Evolutionary conservation across 2,888 invertebrate genomes (phyloP).

Genomic region (Belgica antarctica): DNA sequence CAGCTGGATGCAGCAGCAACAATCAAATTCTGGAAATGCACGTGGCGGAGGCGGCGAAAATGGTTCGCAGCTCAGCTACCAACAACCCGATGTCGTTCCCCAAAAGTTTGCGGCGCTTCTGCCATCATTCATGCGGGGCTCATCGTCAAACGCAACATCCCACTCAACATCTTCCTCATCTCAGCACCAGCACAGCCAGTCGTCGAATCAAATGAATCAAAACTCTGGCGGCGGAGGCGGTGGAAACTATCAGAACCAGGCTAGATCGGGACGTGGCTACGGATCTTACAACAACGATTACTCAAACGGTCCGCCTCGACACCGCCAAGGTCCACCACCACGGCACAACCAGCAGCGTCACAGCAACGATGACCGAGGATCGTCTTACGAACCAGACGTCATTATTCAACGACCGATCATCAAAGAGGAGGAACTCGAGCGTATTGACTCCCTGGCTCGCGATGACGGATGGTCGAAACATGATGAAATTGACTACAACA

Average conservation of each 20-base stretch:
- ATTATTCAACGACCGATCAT: constrained; percentile 82
- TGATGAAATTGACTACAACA: constrained; percentile 92
- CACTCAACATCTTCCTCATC: constrained; percentile 34
- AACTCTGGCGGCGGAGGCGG: constrained; percentile 19
- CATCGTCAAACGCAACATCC: constrained; percentile 44
- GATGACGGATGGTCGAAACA: constrained; percentile 90
- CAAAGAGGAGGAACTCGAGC: constrained; percentile 86
- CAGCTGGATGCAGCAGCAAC: constrained; percentile 50
- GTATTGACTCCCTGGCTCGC: constrained; percentile 85
- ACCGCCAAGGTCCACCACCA: constrained; percentile 19
- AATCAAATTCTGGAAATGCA: constrained; percentile 45
- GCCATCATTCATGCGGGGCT: constrained; percentile 70
- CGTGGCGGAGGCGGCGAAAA: constrained; percentile 37
- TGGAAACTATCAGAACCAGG: constrained; percentile 25
- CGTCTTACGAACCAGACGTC: constrained; percentile 57
- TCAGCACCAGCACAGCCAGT: background rate
- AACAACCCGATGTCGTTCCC: constrained; percentile 58
- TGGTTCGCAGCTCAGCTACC: constrained; percentile 49
- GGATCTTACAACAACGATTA: constrained; percentile 33
- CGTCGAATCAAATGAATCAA: constrained; percentile 21
- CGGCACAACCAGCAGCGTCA: constrained; percentile 39
- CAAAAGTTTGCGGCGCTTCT: constrained; percentile 72
- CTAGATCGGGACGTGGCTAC: constrained; percentile 9
- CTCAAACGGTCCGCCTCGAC: constrained; percentile 32
- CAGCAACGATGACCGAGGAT: constrained; percentile 32